Evolutionary conservation across 2,797 vertebrate species (phyloP).

Genomic region (Nothura maculosa): DNA sequence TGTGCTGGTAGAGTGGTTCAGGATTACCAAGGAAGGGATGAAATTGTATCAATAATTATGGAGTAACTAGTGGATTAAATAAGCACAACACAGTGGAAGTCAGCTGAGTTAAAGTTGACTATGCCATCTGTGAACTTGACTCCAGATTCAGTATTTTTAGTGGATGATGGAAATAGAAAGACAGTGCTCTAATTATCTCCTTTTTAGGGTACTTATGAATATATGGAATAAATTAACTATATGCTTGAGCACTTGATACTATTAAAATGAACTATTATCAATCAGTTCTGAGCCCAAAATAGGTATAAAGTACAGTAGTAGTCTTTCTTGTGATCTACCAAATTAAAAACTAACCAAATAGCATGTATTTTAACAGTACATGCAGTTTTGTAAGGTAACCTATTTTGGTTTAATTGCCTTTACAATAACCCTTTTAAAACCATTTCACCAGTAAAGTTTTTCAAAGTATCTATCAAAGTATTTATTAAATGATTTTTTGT

Average conservation of each 20-base stretch:
- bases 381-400: neutral
- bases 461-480: neutral
- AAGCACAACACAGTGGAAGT: neutral
- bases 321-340: neutral
- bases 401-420: neutral
- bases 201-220: conserved; percentile 14
- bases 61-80: neutral
- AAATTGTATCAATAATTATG: neutral
- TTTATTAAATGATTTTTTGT: neutral
- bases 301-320: neutral
- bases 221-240: neutral
- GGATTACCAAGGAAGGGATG: neutral
- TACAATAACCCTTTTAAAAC: neutral
- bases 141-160: neutral
- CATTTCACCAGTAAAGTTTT: neutral
- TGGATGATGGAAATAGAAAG: neutral
- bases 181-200: neutral
- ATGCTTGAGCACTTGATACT: neutral
- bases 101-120: neutral
- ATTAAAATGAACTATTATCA: neutral
- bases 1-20: neutral
- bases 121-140: neutral
- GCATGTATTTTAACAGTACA: neutral
- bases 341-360: neutral
- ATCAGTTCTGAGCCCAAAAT: neutral